Base-by-base conservation (phyloP, 2,113 vertebrate genomes). In the Lamprologus speciosus region DNA sequence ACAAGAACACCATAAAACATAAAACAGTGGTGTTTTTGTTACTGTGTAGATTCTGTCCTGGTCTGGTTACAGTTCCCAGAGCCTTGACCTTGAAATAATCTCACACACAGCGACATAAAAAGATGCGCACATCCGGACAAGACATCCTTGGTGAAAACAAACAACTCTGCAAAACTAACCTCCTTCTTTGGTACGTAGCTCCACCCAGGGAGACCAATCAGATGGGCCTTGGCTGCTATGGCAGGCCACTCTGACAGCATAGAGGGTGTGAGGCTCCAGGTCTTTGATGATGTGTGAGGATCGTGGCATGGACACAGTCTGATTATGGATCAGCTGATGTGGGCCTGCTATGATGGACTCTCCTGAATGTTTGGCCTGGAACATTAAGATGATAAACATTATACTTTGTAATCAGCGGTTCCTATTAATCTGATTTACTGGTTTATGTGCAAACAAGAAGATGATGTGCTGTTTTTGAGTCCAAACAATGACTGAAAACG, bases 231-330 rank as follows among this genome's bases (percentile, higher is more conserved):
- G 96, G 87, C 92, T 96, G 95, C 96, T 98, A 87, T 94, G 91
- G 70, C 98, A 98, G 12, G 97, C 95, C 89, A 97, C 95, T n/a
- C 97, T 95, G 65, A 97, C 93, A 1, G 96, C 89, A 19, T 98
- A 98, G 7, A 85, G 28, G 37, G 94, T 96, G 90, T 97, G 96
- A 23, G 97, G 96, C 54, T 89, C 84, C 90, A 98, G 94, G 87
- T 88, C 94, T 17, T 60, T 85, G 83, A 98, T 90, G 47, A 95
- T 86, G 81, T 96, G 94, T 5, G 45, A 87, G 89, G 96, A 90
- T 4, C 96, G 96, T 1, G 97, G 97, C 19, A 97, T 87, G 73
- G 94, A 94, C 73, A 97, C 90, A 3, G 95, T 96, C 93, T 96
- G 97, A 90, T 96, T 95, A 90, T 95, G 95, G 83, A 96, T 95